Conservation (phyloP, 2,113 vertebrate genomes). For the Psilopogon haemacephalus region DNA sequence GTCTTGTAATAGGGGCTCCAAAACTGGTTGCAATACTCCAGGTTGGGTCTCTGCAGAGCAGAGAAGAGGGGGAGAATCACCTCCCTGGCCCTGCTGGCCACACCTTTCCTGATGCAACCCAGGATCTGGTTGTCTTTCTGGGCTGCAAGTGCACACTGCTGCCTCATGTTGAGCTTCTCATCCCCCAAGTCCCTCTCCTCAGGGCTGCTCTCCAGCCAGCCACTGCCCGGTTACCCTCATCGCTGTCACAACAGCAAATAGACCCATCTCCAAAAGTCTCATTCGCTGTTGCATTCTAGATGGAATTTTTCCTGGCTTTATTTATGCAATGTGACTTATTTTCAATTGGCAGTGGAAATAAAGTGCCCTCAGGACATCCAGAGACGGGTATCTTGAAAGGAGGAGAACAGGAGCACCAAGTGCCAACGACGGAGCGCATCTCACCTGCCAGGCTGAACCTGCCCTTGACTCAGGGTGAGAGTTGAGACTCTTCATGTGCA, state of each 20-base stretch:
- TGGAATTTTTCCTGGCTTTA: background rate
- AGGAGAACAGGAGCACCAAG: conserved; percentile 30
- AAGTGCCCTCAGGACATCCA: background rate
- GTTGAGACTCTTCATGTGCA: background rate
- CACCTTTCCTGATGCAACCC: too few relatives aligned
- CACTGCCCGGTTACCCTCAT: background rate
- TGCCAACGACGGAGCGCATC: background rate
- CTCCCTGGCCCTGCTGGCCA: too few relatives aligned
- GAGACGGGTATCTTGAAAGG: conserved; percentile 28
- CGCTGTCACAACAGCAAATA: background rate
- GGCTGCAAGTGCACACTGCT: too few relatives aligned
- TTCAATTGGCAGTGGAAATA: conserved; percentile 61
- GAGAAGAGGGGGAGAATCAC: too few relatives aligned
- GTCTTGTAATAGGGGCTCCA: too few relatives aligned
- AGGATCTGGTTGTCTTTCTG: too few relatives aligned
- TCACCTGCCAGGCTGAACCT: conserved; percentile 27
- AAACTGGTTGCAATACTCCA: too few relatives aligned
- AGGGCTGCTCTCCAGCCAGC: too few relatives aligned
- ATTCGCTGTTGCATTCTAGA: background rate
- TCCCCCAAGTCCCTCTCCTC: too few relatives aligned
- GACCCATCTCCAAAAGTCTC: background rate
- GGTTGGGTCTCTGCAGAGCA: too few relatives aligned
- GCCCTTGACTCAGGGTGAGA: conserved; percentile 66
- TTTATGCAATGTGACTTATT: conserved; percentile 30
- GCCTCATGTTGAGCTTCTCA: too few relatives aligned